Base-by-base conservation (phyloP, 2,113 vertebrate species). In the Ceuthmochares aereus region DNA sequence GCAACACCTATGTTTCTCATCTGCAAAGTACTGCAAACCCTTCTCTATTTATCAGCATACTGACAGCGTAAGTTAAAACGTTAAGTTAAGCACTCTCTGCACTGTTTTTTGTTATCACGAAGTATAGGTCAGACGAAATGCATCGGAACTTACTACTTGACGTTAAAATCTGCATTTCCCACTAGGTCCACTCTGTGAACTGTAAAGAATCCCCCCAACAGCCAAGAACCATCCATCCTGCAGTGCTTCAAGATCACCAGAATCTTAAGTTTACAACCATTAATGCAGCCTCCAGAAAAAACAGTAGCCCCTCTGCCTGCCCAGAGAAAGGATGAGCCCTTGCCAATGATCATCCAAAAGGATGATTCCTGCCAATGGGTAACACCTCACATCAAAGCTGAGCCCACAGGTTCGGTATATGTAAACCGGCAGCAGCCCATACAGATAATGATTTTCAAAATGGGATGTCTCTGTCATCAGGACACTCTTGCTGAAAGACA, bases 281-380 rank as follows among this genome's bases (percentile, higher is more conserved):
- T 74, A 69, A 70, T 14, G 25, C 51, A 97, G 91, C 82, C 89
- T 85, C 64, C 74, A 91, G 78, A 76, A 96, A 84, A 84, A 84
- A 40, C 20, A 9, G 75, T 52, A 91, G 78, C 47, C 32, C 58
- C 82, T 91, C 85, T 90, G 58, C 54, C 55, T 80, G 63, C 81
- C 85, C 88, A 37, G 29, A 56, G 62, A 34, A 21, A 66, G 80
- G 87, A 87, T 0, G 12, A 77, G 93, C 77, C 78, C 85, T 79
- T 63, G n/a, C n/a, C n/a, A n/a, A n/a, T n/a, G n/a, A n/a, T n/a
- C n/a, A n/a, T n/a, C n/a, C n/a, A n/a, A n/a, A n/a, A n/a, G n/a
- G n/a, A n/a, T n/a, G n/a, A n/a, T n/a, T n/a, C 6, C 16, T 93
- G 25, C 43, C 91, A 18, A n/a, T 5, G 1, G 7, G 32, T 45